Base-by-base conservation (phyloP, 2,888 invertebrate genomes). In the Folsomia candida region DNA sequence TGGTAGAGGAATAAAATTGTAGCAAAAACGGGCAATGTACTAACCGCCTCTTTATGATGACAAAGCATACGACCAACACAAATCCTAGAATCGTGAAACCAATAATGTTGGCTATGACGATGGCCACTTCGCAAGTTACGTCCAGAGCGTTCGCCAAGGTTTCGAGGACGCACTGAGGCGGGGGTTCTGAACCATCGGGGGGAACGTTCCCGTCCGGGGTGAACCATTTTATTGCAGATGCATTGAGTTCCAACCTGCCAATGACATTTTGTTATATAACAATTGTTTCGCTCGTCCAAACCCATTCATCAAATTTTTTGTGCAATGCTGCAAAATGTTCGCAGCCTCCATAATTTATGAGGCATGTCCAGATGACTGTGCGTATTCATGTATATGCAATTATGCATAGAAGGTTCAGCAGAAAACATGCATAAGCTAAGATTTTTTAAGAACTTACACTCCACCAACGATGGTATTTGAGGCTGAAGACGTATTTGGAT, bases 81-180 rank as follows among this genome's bases (percentile, higher is more conserved):
- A 87, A 73, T n/a, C 86, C 84, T n/a, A 89, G 84, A 0, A 86
- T 78, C 4, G 85, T 82, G 62, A 89, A 83, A 2, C 88, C 88
- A 29, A 89, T 83, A 9, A 90, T 82, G 77, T 89, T 89, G 9
- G 87, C 86, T 26, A 90, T 85, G 6, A 90, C 86, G 69, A 90
- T 87, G 0, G 92, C 91, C 37, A 87, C 86, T 80, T 90, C 89
- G 83, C 94, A 95, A 69, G 87, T 87, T 0, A 89, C 88, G 76
- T 86, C 86, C 29, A 94, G 84, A 6, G 87, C 81, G 60, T 87
- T 86, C 0, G 93, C 90, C 51, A 94, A 83, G 1, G 86, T 83
- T 58, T 90, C 85, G 72, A 93, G 84, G 11, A 88, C 85, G 82
- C 94, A 94, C 51, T 84, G 85, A 29, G 86, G 85, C 9, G 80